These are phyloP conservation scores for Stictocephala bisonia DNA, from an alignment of 2,888 invertebrate species.

Conservation along the genomic window DNA sequence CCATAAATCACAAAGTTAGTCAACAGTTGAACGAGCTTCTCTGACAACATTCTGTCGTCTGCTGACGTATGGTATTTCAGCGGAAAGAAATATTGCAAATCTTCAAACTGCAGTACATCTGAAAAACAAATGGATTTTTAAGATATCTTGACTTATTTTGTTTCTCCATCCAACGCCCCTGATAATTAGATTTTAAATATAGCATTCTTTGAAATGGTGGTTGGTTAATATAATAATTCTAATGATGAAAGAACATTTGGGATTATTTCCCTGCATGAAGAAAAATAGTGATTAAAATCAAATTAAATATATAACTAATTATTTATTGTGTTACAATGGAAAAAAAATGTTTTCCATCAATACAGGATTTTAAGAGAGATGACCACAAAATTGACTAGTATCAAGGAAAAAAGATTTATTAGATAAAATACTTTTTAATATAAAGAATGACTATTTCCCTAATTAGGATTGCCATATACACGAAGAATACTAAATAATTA, in stretches of 20 bases:
- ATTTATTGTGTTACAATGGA: too few species aligned
- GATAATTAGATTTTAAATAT: background rate
- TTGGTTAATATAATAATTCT: background rate
- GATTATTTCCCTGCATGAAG: background rate
- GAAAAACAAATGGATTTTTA: background rate
- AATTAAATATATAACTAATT: too few species aligned
- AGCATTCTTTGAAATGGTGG: background rate
- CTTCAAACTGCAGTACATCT: slow-evolving; percentile 18
- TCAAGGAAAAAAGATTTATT: too few species aligned
- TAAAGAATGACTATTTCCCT: too few species aligned
- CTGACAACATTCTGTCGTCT: slow-evolving; percentile 1
- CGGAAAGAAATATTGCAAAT: slow-evolving; percentile 17
- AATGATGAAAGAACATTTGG: background rate
- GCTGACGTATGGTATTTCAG: slow-evolving; percentile 11
- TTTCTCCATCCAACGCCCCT: background rate
- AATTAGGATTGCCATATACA: too few species aligned
- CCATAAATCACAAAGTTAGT: slow-evolving; percentile 20
- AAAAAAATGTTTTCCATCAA: too few species aligned
- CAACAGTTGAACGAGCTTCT: slow-evolving; percentile 8
- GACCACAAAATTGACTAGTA: too few species aligned
- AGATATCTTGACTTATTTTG: background rate
- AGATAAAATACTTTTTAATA: too few species aligned
- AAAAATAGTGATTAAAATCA: background rate
- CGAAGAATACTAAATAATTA: too few species aligned
- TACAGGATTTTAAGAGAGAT: too few species aligned